Conservation (phyloP, 1,140 invertebrate genomes). For the Diprion similis region DNA sequence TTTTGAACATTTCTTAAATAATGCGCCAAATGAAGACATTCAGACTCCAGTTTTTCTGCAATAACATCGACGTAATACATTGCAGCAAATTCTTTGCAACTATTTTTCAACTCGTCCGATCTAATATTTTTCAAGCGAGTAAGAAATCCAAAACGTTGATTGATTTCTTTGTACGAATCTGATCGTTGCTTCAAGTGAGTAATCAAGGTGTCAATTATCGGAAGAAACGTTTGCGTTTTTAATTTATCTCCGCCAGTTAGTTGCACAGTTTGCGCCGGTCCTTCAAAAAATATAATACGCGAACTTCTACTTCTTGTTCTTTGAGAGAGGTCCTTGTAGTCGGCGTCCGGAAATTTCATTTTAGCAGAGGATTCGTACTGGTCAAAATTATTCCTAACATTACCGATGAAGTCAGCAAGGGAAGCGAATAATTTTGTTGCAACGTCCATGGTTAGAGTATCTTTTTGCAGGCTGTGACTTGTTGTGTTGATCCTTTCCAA, state of each 20-base stretch:
- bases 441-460: neutral
- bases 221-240: neutral
- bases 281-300: neutral
- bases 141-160: neutral
- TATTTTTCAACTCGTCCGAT: neutral
- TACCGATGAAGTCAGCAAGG: neutral
- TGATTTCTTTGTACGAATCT: neutral
- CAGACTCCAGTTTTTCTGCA: neutral
- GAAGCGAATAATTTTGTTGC: neutral
- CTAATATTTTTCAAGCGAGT: neutral
- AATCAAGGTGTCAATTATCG: neutral
- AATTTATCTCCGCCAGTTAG: neutral
- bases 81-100: neutral
- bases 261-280: neutral
- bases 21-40: neutral
- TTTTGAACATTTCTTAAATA: neutral
- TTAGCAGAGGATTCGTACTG: neutral
- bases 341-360: neutral
- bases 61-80: neutral
- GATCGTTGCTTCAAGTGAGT: neutral
- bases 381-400: neutral
- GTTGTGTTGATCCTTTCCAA: neutral
- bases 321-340: neutral
- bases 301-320: neutral
- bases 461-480: neutral